Conservation (phyloP, 2,113 vertebrate genomes). For the Formicarius rufipectus region DNA sequence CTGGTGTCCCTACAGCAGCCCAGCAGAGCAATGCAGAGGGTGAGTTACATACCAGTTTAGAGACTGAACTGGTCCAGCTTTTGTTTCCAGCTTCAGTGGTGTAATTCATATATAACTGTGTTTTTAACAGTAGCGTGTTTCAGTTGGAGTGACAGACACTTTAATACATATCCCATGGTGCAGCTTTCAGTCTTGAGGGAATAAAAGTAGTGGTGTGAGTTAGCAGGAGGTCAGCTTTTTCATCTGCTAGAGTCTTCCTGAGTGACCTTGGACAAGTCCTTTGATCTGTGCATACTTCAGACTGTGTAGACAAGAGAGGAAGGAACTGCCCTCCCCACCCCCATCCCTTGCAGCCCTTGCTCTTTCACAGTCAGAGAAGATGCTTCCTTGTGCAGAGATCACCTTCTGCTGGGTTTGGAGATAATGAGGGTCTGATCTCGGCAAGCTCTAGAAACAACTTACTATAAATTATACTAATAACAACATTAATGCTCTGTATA, state of each 20-base stretch:
- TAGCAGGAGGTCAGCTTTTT: background rate
- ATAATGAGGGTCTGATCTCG: background rate
- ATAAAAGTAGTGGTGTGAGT: background rate
- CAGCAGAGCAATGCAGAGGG: rapidly evolving
- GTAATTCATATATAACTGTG: background rate
- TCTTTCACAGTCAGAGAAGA: background rate
- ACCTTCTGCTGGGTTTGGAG: background rate
- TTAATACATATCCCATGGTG: background rate
- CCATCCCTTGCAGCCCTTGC: background rate
- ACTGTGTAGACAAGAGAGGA: background rate
- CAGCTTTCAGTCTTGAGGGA: background rate
- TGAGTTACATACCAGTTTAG: background rate
- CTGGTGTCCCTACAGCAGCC: background rate
- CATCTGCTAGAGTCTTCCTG: background rate
- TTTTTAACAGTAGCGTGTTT: background rate
- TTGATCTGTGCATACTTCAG: background rate
- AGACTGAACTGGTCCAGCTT: background rate
- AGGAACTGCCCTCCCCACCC: background rate
- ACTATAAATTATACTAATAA: background rate
- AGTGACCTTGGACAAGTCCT: background rate
- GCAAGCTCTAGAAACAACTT: background rate
- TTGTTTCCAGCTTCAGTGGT: background rate
- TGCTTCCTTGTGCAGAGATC: background rate
- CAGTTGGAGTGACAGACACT: background rate
- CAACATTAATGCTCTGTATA: background rate